Conservation (phyloP, 2,113 vertebrate genomes). For the Petroica traversi region DNA sequence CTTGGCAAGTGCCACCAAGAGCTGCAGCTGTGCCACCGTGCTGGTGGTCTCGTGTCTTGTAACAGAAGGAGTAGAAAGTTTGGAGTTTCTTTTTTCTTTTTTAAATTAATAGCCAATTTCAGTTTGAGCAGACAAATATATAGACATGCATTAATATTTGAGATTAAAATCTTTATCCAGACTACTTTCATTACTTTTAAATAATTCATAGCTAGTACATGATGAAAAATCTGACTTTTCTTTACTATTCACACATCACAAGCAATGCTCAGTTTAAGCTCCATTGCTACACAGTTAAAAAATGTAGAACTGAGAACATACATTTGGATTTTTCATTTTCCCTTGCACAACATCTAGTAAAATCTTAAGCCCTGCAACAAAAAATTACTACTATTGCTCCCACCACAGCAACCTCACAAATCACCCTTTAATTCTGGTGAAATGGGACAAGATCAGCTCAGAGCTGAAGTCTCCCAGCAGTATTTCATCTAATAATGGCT, state of each 20-base stretch:
- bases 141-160: not conserved
- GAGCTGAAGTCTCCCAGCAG: slow-evolving; percentile 10
- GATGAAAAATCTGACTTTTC: not conserved
- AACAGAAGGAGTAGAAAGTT: not conserved
- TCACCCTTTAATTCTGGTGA: slow-evolving; percentile 54
- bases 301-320: not conserved
- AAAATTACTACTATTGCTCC: slow-evolving; percentile 22
- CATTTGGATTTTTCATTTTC: slow-evolving; percentile 25
- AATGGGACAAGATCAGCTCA: slow-evolving; percentile 55
- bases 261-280: not conserved
- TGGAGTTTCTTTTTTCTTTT: not conserved
- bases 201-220: not conserved
- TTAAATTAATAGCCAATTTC: not conserved
- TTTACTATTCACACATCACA: not conserved
- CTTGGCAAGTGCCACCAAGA: not conserved
- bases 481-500: slow-evolving; percentile 57
- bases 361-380: slow-evolving; percentile 24
- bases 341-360: slow-evolving; percentile 15
- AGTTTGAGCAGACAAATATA: not conserved
- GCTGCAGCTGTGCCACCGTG: not conserved
- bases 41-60: not conserved
- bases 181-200: not conserved
- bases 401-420: slow-evolving; percentile 38
- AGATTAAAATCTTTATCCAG: not conserved
- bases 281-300: not conserved